These are phyloP conservation scores for Maniola hyperantus DNA, from an alignment of 2,888 invertebrate genomes.

Conservation along the genomic window DNA sequence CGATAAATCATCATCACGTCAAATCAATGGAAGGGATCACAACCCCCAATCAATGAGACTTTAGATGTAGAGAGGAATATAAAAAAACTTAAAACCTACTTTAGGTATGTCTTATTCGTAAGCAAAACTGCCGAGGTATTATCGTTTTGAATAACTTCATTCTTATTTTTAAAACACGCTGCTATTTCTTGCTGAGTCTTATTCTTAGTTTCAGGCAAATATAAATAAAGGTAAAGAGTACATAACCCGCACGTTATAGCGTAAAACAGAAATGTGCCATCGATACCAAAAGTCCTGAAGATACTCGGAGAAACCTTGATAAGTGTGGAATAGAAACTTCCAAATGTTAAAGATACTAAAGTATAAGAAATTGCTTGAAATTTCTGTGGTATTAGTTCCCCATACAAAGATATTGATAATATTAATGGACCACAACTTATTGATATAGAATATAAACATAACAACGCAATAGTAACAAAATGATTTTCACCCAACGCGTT, in stretches of 20 bases:
- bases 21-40: no score
- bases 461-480: conserved; percentile 47
- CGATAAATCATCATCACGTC: no score
- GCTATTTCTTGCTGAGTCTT: conserved; percentile 49
- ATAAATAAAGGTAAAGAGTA: conserved; percentile 41
- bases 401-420: conserved; percentile 55
- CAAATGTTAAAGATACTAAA: conserved; percentile 46
- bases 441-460: conserved; percentile 54
- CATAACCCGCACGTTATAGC: conserved; percentile 42
- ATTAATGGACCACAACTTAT: conserved; percentile 65
- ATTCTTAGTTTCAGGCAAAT: conserved; percentile 51
- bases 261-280: conserved; percentile 54
- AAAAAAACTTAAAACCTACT: no score
- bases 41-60: no score
- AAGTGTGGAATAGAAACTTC: conserved; percentile 51
- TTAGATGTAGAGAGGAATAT: no score
- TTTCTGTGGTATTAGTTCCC: conserved; percentile 58
- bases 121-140: conserved; percentile 10
- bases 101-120: neutral
- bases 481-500: conserved; percentile 50
- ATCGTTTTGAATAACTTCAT: conserved; percentile 12
- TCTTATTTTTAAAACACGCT: conserved; percentile 29
- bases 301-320: conserved; percentile 56
- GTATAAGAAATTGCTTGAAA: conserved; percentile 54
- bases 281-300: conserved; percentile 51